A percentile compares a stretch with the other conserved stretches of the same genome.
Evolutionary conservation across 2,888 invertebrate genomes (phyloP).

Genomic region (Xestia rhomboidea): DNA sequence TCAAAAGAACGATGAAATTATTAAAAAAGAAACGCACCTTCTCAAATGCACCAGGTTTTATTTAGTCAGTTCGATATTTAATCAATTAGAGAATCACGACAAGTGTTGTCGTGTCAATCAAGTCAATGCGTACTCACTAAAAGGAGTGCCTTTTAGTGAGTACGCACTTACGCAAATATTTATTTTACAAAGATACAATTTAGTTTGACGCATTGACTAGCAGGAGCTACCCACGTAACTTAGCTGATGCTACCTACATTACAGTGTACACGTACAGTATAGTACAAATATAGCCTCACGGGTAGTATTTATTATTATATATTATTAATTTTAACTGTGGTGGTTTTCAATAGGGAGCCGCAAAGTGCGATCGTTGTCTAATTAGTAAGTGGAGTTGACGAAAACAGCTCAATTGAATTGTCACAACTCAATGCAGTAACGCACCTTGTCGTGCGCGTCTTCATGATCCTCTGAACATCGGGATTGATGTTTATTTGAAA

Average conservation of each 20-base stretch:
- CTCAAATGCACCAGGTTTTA: neutral
- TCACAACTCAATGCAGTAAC: slow-evolving; percentile 20
- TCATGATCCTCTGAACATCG: slow-evolving; percentile 36
- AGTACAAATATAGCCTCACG: neutral
- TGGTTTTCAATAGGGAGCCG: neutral
- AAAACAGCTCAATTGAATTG: slow-evolving; percentile 1
- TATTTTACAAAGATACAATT: neutral
- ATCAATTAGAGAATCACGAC: neutral
- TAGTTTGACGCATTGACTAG: neutral
- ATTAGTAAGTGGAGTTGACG: neutral
- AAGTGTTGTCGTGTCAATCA: no score
- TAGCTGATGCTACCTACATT: neutral
- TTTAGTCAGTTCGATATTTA: neutral
- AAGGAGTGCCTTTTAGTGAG: no score
- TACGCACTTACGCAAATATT: neutral
- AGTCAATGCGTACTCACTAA: no score
- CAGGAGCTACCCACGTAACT: neutral
- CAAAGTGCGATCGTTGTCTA: neutral
- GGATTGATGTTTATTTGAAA: slow-evolving; percentile 48
- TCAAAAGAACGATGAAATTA: neutral
- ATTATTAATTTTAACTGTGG: neutral
- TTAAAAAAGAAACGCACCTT: neutral
- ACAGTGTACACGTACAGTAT: no score
- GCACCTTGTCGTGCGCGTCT: slow-evolving; percentile 29
- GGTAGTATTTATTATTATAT: neutral